Evolutionary conservation across 2,888 invertebrate genomes (phyloP), one percentile per base, ranked within the genome.

Genomic region (Ecdyonurus torrentis): DNA sequence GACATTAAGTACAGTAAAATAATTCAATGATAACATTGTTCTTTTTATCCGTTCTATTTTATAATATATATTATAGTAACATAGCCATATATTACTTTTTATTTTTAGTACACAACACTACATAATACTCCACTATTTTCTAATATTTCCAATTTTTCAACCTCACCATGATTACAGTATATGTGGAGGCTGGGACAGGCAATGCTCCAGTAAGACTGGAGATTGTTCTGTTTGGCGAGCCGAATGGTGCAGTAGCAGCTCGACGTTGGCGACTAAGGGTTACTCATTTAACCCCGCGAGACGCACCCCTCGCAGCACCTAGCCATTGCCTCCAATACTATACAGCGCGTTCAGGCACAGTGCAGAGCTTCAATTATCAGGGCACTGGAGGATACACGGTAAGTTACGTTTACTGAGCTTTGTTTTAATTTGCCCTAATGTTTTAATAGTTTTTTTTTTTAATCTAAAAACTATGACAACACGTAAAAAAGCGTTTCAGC

Each of bases 321-420:
- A 69, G 75, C 15, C 80, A 82, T 58, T 85, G 85, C 67, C 76
- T 89, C 15, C 89, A 89, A 72, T 86, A 84, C 70, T 82, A 77
- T 66, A 81, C 75, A 1, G 82, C 79, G 20, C 67, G 75, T 0
- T 77, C 78, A 63, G 87, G 87, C 2, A 73, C 77, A 19, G 73
- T 89, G 19, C 82, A 84, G 70, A 85, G 86, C 0, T 88, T 88
- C 70, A 89, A 88, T 71, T 88, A 87, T 69, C 79, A 82, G 59
- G 78, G 64, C 77, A 77, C 60, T 79, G 81, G 0, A 79, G 64
- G 61, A 2, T 64, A 64, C 24, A 61, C 61, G 61, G 64, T 64
- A 37, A 37, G 20, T 20, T n/a, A n/a, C n/a, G n/a, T n/a, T n/a
- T n/a, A 10, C 19, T 58, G 10, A 7, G 5, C 5, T 58, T 10